phyloP scores from a whole-genome alignment of 2,797 vertebrate genomes.

The Centroberyx gerrardi region DNA sequence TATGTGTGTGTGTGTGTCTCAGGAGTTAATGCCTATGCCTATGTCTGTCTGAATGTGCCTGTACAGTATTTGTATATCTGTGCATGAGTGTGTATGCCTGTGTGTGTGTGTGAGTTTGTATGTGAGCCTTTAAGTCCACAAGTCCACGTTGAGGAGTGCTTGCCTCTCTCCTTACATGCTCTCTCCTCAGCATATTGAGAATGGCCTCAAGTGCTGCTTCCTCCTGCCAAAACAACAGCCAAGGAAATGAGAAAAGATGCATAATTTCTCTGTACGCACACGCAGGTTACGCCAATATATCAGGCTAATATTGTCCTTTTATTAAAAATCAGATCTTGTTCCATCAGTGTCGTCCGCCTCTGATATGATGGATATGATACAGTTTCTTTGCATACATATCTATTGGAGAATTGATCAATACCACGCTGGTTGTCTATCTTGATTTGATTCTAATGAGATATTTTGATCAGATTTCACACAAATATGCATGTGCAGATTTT shows the following conservation, averaged over 20 bases:
- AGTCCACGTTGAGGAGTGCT: background rate
- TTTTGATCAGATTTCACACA: background rate
- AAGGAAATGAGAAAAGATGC: background rate
- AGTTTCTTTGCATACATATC: background rate
- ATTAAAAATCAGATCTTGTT: slow-evolving; percentile 14
- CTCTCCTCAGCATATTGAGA: background rate
- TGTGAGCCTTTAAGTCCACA: too few species aligned
- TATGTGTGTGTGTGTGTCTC: too few species aligned
- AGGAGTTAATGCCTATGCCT: background rate
- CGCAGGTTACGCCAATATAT: too few species aligned
- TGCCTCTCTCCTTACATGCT: background rate
- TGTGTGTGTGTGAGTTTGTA: background rate
- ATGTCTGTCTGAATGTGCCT: background rate
- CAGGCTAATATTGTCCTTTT: background rate
- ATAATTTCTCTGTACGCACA: background rate
- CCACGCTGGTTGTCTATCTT: background rate
- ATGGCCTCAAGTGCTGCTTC: background rate
- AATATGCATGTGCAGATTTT: background rate
- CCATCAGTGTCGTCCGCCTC: background rate
- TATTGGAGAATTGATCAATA: slow-evolving; percentile 1
- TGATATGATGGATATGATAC: background rate
- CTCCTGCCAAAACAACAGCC: background rate
- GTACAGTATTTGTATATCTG: background rate
- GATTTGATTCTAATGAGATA: background rate
- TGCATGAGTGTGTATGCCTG: background rate